These are phyloP conservation scores for Penaeus chinensis DNA, from an alignment of 1,140 invertebrate species.

Conservation along the genomic window DNA sequence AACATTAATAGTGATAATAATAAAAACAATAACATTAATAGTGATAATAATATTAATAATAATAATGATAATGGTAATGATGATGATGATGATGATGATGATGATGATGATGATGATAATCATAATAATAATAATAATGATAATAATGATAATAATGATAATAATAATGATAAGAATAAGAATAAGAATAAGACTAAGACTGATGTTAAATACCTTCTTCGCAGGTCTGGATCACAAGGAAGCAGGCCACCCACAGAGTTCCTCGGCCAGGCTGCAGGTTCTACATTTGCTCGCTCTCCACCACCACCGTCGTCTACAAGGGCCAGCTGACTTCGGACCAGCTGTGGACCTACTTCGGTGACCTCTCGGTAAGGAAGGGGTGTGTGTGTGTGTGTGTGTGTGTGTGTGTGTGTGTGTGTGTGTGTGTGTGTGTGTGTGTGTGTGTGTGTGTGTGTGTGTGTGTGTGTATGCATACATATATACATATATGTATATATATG, in stretches of 20 bases:
- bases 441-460: neutral
- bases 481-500: too few species aligned
- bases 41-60: too few species aligned
- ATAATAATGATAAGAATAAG: too few species aligned
- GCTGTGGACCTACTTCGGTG: constrained; percentile 87
- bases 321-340: constrained; percentile 96
- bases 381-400: neutral
- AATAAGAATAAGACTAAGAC: too few species aligned
- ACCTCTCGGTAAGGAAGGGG: constrained; percentile 72
- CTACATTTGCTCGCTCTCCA: constrained; percentile 96
- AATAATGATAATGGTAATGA: too few species aligned
- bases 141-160: too few species aligned
- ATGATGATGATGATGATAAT: too few species aligned
- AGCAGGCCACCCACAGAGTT: constrained; percentile 90
- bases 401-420: neutral
- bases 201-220: too few species aligned
- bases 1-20: too few species aligned
- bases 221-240: constrained; percentile 91
- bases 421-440: neutral
- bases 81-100: too few species aligned
- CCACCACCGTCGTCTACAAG: constrained; percentile 95
- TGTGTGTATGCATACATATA: neutral
- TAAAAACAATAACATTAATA: too few species aligned
- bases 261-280: constrained; percentile 85
- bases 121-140: too few species aligned